Evolutionary conservation across 92 coral and sea anemone species (phyloP).

Genomic region (Parazoanthus swiftii): DNA sequence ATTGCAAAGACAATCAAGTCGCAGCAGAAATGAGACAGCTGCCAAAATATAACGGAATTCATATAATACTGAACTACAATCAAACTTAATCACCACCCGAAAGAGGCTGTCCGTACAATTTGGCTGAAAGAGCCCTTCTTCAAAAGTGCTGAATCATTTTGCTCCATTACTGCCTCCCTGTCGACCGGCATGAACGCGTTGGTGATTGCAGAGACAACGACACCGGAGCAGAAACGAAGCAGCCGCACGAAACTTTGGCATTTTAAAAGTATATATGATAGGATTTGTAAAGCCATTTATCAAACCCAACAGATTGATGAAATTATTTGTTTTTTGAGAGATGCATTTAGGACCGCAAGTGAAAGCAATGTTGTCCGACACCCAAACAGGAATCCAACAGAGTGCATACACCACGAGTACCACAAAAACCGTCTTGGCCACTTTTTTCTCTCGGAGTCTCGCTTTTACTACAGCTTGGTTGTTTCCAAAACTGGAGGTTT

Average conservation of each 20-base stretch:
- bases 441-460: constrained; percentile 24
- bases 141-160: background rate
- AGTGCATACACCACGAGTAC: constrained; percentile 24
- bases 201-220: background rate
- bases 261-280: constrained; percentile 39
- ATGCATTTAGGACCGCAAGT: constrained; percentile 34
- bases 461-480: constrained; percentile 11
- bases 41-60: too few species aligned
- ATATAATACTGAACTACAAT: too few species aligned
- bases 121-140: too few species aligned
- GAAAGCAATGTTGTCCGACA: constrained; percentile 26
- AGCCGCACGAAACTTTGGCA: constrained; percentile 41
- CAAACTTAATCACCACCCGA: too few species aligned
- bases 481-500: background rate
- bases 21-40: too few species aligned
- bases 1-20: too few species aligned
- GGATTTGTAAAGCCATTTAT: constrained; percentile 34
- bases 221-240: constrained; percentile 4
- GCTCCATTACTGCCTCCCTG: background rate
- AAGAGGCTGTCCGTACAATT: too few species aligned
- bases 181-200: background rate
- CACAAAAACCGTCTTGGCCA: constrained; percentile 21
- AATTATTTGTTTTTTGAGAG: constrained; percentile 29
- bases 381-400: constrained; percentile 40
- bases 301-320: constrained; percentile 20